These are phyloP conservation scores for Propithecus deckenii DNA, from an alignment of 2,797 vertebrate genomes.

Conservation along the genomic window DNA sequence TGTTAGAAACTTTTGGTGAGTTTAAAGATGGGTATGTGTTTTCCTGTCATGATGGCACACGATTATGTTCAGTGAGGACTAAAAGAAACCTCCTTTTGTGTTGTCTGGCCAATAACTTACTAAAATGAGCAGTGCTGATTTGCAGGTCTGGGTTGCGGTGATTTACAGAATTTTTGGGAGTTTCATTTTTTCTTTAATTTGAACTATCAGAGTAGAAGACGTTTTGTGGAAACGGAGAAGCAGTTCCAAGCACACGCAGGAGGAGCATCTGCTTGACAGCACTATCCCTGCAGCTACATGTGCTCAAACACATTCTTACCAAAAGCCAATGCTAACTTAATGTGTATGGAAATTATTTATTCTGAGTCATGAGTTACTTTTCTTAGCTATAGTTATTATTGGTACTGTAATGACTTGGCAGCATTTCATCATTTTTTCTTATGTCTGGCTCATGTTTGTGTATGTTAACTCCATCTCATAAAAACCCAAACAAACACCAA, in stretches of 20 bases:
- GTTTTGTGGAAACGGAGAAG: neutral
- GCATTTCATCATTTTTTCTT: conserved; percentile 21
- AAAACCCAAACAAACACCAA: conserved; percentile 52
- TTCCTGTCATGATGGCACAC: neutral
- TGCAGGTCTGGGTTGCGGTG: neutral
- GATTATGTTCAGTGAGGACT: conserved; percentile 26
- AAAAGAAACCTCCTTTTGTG: neutral
- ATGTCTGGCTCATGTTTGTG: conserved; percentile 49
- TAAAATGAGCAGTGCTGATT: neutral
- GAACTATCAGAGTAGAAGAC: neutral
- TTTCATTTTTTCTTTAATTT: neutral
- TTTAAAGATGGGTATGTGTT: conserved; percentile 49
- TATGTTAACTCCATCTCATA: conserved; percentile 50
- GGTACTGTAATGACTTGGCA: conserved; percentile 58
- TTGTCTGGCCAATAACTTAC: neutral
- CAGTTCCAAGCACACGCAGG: too few species aligned
- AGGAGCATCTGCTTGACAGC: neutral
- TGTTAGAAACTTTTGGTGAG: neutral
- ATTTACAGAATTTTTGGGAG: neutral
- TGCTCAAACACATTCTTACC: accelerated
- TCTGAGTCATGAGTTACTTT: conserved; percentile 76
- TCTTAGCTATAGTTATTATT: conserved; percentile 63
- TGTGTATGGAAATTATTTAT: conserved; percentile 66
- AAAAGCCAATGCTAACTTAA: neutral
- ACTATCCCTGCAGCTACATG: neutral